Evolutionary conservation across 1,140 invertebrate genomes (phyloP).

Genomic region (Adoxophyes honmai): DNA sequence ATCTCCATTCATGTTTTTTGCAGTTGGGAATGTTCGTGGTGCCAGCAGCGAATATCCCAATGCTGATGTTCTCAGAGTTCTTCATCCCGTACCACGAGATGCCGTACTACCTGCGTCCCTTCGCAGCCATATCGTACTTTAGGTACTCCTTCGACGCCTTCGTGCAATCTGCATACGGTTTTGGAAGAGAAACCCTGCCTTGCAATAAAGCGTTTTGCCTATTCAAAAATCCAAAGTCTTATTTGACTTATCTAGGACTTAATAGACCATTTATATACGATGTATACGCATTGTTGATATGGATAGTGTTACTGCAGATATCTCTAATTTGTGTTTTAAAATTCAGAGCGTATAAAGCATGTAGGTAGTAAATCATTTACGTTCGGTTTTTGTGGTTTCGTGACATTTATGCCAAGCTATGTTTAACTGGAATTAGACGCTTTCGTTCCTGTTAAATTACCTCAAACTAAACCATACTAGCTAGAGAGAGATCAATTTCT

Average conservation of each 20-base stretch:
- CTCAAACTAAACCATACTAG: too few species aligned
- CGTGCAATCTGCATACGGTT: conserved; percentile 86
- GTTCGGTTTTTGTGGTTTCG: too few species aligned
- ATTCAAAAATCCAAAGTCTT: conserved; percentile 64
- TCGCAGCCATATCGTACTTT: conserved; percentile 87
- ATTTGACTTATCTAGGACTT: conserved; percentile 72
- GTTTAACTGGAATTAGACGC: too few species aligned
- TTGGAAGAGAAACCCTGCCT: conserved; percentile 77
- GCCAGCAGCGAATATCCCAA: conserved; percentile 88
- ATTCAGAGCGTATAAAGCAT: conserved; percentile 56
- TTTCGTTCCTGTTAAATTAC: too few species aligned
- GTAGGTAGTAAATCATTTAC: conserved; percentile 41
- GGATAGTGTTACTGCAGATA: conserved; percentile 63
- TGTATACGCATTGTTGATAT: conserved; percentile 86
- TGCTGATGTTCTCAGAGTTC: conserved; percentile 91
- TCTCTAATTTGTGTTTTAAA: conserved; percentile 53
- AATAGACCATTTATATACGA: conserved; percentile 81
- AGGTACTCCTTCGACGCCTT: conserved; percentile 89
- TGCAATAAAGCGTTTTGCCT: conserved; percentile 75
- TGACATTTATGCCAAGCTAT: too few species aligned
- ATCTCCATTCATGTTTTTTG: conserved; percentile 45
- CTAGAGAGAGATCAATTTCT: too few species aligned
- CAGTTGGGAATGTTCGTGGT: conserved; percentile 90
- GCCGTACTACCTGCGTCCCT: conserved; percentile 82
- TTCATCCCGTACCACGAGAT: conserved; percentile 89